Evolutionary conservation across 2,797 vertebrate genomes (phyloP), one percentile per base, ranked within the genome.

Genomic region (Rhabdophis nuchalis): DNA sequence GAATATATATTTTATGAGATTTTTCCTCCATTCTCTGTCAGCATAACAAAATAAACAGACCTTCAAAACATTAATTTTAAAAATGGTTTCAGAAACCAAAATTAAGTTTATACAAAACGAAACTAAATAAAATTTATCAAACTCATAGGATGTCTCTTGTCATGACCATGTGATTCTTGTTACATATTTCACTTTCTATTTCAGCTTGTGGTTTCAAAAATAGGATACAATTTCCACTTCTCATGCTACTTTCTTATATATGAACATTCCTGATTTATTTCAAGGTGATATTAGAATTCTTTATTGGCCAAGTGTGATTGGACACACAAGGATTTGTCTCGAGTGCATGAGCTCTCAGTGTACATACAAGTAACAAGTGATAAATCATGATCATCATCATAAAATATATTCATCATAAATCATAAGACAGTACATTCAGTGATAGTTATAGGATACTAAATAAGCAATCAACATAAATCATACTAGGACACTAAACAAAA

Each of bases 181-280:
- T 82, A 61, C 46, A 88, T 60, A 82, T 23, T 85, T 61, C 23
- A 8, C 52, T 86, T 92, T 56, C 57, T 52, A 60, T 90, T 88
- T 57, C 68, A 90, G 29, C 32, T 77, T 92, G 86, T 46, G 92
- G 56, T 93, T 90, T 50, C 64, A 88, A 88, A 46, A 61, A 46
- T 3, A 60, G 64, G 46, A 10, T n/a, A 90, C 57, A 61, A 52
- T 90, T 82, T 93, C 89, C 56, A 85, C n/a, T 90, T 82, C 11
- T 54, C 25, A 46, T 46, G 68, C 56, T 88, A 82, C 16, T 82
- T 57, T 36, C 68, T 32, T 64, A 5, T 41, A 82, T 60, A 61
- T 82, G 41, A 85, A 23, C 56, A 82, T 90, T 90, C 86, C 61
- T 85, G 86, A 32, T 53, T 82, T 88, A 58, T 90, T 90, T 20